Conservation (phyloP, 2,113 vertebrate genomes). For the Phrynocephalus versicolor region DNA sequence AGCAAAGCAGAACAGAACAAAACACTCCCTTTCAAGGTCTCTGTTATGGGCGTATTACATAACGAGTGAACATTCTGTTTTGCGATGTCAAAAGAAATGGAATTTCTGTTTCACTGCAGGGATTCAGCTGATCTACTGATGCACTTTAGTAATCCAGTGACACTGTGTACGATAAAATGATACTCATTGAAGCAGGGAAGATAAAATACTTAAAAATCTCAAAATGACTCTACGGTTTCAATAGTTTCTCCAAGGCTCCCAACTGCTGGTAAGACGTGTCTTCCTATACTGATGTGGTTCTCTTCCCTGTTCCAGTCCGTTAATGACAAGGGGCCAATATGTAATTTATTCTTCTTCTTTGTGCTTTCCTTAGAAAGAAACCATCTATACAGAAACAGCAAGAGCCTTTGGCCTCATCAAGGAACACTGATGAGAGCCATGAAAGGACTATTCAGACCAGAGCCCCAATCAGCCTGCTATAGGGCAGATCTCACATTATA, state of each 20-base stretch:
- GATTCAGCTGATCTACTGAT: conserved; percentile 1
- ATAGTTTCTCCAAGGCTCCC: neutral
- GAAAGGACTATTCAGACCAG: neutral
- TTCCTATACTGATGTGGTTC: neutral
- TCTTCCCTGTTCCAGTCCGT: neutral
- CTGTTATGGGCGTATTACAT: neutral
- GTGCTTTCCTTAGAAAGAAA: neutral
- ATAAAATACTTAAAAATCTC: conserved; percentile 10
- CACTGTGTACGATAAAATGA: neutral
- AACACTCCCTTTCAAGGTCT: too few species aligned
- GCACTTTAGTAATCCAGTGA: neutral
- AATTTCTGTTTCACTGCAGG: conserved; percentile 5
- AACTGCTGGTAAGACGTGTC: neutral
- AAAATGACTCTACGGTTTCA: neutral
- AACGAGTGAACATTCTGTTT: neutral
- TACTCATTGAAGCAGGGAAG: conserved; percentile 2
- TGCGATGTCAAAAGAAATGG: neutral
- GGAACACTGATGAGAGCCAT: neutral
- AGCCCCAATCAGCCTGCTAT: neutral
- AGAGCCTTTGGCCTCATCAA: neutral
- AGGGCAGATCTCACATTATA: neutral
- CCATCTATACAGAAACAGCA: neutral
- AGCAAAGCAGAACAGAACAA: too few species aligned
- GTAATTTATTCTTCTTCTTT: neutral
- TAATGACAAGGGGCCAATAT: conserved; percentile 3